Evolutionary conservation across 2,888 invertebrate species (phyloP).

Genomic region (Hydrotaea cyrtoneurina): DNA sequence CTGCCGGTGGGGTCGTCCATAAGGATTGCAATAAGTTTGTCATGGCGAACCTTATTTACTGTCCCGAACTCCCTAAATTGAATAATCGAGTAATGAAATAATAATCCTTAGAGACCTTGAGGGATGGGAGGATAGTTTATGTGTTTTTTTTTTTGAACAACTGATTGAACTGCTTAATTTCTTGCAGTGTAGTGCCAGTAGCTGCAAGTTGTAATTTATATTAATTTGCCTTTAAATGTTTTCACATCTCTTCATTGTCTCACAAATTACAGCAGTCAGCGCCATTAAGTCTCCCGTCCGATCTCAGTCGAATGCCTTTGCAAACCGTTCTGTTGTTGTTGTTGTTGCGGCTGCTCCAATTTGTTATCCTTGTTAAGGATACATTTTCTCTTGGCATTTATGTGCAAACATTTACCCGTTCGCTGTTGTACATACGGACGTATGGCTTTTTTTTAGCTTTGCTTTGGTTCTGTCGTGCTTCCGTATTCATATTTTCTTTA

Average conservation of each 20-base stretch:
- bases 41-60: too few relatives aligned
- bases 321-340: neutral
- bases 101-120: too few relatives aligned
- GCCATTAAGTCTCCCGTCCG: neutral
- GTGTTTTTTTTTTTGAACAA: too few relatives aligned
- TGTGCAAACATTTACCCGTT: neutral
- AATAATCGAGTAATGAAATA: too few relatives aligned
- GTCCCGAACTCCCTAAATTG: too few relatives aligned
- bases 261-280: too few relatives aligned
- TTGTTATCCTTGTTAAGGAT: constrained; percentile 1
- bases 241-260: neutral
- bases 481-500: neutral
- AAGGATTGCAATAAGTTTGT: too few relatives aligned
- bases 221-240: constrained; percentile 12
- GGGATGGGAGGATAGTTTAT: too few relatives aligned
- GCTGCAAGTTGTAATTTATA: neutral
- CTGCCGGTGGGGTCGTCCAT: too few relatives aligned
- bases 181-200: neutral
- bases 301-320: neutral
- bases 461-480: neutral
- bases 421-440: neutral
- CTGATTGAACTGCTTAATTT: neutral
- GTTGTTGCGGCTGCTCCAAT: neutral
- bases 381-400: neutral
- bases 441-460: neutral